phyloP scores from a whole-genome alignment of 2,888 invertebrate genomes.

The Conomelus anceps region DNA sequence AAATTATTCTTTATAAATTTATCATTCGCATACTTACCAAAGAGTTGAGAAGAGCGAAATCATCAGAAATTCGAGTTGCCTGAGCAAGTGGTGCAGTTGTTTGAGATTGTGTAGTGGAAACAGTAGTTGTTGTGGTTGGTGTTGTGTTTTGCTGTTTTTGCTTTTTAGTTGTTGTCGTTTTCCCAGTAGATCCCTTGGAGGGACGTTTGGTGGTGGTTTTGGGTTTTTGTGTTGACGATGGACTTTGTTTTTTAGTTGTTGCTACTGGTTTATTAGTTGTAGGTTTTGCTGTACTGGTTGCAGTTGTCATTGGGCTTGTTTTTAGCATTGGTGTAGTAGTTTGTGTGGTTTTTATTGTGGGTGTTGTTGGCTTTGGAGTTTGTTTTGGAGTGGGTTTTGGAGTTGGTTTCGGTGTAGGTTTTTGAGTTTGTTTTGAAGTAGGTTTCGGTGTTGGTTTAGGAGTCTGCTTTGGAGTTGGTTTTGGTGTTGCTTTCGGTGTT shows the following conservation, averaged over 20 bases:
- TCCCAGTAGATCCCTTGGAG: constrained; percentile 8
- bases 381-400: constrained; percentile 15
- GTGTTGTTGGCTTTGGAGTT: constrained; percentile 7
- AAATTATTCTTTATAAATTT: background rate
- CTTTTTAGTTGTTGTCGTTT: constrained; percentile 10
- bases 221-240: constrained; percentile 20
- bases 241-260: constrained; percentile 11
- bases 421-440: constrained; percentile 14
- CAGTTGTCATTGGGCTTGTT: constrained; percentile 16
- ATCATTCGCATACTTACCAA: constrained; percentile 21
- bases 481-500: constrained; percentile 10
- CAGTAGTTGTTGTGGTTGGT: background rate
- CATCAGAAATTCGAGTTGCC: constrained; percentile 14
- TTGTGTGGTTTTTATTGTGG: background rate
- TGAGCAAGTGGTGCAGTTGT: background rate
- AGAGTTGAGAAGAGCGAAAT: constrained; percentile 24
- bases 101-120: constrained; percentile 15
- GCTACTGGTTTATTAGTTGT: constrained; percentile 7
- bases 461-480: constrained; percentile 8
- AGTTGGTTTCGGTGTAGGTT: constrained; percentile 16
- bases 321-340: constrained; percentile 18
- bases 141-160: background rate
- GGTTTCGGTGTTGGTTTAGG: constrained; percentile 16
- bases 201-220: constrained; percentile 19
- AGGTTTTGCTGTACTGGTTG: constrained; percentile 16